Base-by-base conservation (phyloP, 2,797 vertebrate genomes). In the Falco biarmicus region DNA sequence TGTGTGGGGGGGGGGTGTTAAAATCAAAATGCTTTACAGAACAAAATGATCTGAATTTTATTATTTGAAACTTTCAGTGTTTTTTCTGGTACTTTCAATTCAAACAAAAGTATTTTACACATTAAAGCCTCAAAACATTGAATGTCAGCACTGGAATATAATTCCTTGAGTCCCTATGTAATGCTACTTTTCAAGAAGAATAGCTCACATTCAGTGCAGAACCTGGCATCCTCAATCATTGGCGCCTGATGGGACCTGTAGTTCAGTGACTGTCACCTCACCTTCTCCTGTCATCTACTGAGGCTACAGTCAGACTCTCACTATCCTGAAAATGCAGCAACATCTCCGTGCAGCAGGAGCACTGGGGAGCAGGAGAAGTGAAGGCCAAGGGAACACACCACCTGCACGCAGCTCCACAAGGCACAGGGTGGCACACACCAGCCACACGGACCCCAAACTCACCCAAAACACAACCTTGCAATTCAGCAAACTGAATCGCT, bases 371-470 rank as follows among this genome's bases (percentile, higher is more conserved):
- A 2, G 47, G 18, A 84, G 31, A 5, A 84, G 45, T 15, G 57
- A 61, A 71, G 61, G 28, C 53, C 0, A 1, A 41, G 32, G 29
- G 34, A 61, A 59, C 15, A 73, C 25, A 54, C 13, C 26, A 45
- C 10, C 28, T 0, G 0, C 0, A 0, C 25, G 21, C 1, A 1
- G 45, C 12, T 85, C 66, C 6, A 3, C 0, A 1, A n/a, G 81
- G 21, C 22, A 53, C 6, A 31, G 15, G 5, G 14, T 1, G 5
- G 48, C 10, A 64, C 32, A 21, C 31, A 32, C 15, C 34, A 59
- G 51, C 43, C 81, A 68, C 20, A 5, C 22, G 29, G 18, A 50
- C 6, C 25, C 68, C 66, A n/a, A 22, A 29, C 32, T 31, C 63
- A 22, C 8, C 50, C 31, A 70, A 47, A 81, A 87, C 1, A 19